Base-by-base conservation (phyloP, 2,888 invertebrate genomes). In the Thera britannica region DNA sequence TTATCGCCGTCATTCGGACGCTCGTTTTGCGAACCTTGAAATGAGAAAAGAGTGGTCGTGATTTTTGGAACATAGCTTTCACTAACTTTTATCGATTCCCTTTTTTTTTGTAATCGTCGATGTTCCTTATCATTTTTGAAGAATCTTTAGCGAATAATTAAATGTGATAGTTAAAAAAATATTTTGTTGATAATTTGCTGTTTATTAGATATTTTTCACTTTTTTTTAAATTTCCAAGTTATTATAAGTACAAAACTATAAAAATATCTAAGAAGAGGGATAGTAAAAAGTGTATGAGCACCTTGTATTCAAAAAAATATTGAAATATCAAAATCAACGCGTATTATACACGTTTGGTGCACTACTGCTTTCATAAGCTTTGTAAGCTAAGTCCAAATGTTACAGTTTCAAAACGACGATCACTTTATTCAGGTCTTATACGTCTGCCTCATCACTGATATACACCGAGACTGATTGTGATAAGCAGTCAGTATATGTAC, bases 1-100 rank as follows among this genome's bases (percentile, higher is more conserved):
- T 94, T 77, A 94, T 94, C 67, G 93, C 90, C 74, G 94, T 88
- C 94, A 94, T 94, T 87, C 92, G 90, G 81, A 92, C 81, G 83
- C 93, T 93, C 72, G 93, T 93, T 83, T 93, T 93, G 69, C 93
- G 90, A 65, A 92, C 93, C 93, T 93, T 85, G 38, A 89, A 88
- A 11, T 46, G 51, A 65, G 6, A 65, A 62, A 65, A 65, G 23
- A 23, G 41, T 11, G 49, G 48, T 41, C 9, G 9, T 56, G 9
- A 7, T 57, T 57, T 34, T 34, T 34, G 8, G 7, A 34, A 34
- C 7, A 7, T 2, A 1, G 2, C 9, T 8, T 46, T 9, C 7
- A 46, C 44, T 9, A 46, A 46, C 44, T 46, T 46, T 9, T 46
- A 8, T 46, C 6, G 1, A 46, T 46, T 9, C 9, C 2, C 9